phyloP scores from a whole-genome alignment of 1,140 invertebrate genomes.

The Archivesica marissinica region DNA sequence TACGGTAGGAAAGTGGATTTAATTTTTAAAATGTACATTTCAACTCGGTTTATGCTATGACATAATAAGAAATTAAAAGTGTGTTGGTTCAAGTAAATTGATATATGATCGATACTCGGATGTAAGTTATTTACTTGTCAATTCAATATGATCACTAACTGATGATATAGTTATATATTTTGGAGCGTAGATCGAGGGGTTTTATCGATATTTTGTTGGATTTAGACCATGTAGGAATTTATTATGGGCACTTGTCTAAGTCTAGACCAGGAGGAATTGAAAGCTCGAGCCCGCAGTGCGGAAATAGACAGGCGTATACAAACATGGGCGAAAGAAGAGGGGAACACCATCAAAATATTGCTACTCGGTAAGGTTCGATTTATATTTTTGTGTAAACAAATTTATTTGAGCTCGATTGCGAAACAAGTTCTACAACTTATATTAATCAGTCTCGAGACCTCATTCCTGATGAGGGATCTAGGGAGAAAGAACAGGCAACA shows the following conservation, averaged over 20 bases:
- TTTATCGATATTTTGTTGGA: conserved; percentile 19
- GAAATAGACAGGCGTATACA: conserved; percentile 84
- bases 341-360: conserved; percentile 85
- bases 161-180: background rate
- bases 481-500: too few relatives aligned
- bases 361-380: conserved; percentile 83
- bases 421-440: too few relatives aligned
- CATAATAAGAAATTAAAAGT: conserved; percentile 2
- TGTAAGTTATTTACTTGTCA: conserved; percentile 31
- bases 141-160: background rate
- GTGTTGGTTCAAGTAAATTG: background rate
- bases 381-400: background rate
- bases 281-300: conserved; percentile 84
- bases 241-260: conserved; percentile 85
- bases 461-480: too few relatives aligned
- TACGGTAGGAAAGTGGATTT: too few relatives aligned
- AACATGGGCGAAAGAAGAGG: conserved; percentile 84
- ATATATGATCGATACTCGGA: conserved; percentile 32
- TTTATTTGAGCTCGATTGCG: too few relatives aligned
- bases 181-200: background rate
- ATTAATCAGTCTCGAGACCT: too few relatives aligned
- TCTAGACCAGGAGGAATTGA: conserved; percentile 84
- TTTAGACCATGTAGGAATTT: conserved; percentile 27
- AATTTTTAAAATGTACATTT: too few relatives aligned
- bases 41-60: too few relatives aligned